These are phyloP conservation scores for Artibeus jamaicensis DNA, from an alignment of 2,797 vertebrate genomes.

Conservation along the genomic window DNA sequence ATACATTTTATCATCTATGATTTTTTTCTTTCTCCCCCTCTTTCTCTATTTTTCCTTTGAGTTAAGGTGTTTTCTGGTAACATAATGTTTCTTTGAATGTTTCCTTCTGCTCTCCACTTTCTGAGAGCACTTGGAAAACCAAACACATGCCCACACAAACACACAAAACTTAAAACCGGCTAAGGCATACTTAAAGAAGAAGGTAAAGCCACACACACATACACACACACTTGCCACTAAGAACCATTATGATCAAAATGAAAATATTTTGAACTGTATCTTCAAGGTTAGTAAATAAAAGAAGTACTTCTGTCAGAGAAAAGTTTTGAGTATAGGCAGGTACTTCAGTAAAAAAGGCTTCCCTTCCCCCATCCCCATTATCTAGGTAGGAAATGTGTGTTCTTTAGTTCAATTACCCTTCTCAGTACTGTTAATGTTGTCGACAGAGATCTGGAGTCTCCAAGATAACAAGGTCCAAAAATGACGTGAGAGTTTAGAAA, in stretches of 20 bases:
- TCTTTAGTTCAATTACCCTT: not conserved
- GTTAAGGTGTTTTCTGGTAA: not conserved
- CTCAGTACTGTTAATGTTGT: not conserved
- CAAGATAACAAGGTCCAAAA: not conserved
- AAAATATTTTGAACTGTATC: not conserved
- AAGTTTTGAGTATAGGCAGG: not conserved
- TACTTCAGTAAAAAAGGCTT: not conserved
- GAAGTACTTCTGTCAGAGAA: not conserved
- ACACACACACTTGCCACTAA: not conserved
- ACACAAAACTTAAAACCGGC: not conserved
- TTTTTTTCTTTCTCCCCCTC: not conserved
- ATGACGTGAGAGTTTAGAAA: not conserved
- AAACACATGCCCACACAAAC: not conserved
- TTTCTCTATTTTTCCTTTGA: not conserved
- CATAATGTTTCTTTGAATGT: not conserved
- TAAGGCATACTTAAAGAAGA: not conserved
- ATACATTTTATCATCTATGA: not conserved
- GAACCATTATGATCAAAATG: not conserved
- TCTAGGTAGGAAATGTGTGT: not conserved
- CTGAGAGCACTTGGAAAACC: not conserved
- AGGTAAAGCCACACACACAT: not conserved
- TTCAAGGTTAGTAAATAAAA: not conserved
- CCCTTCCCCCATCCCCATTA: not conserved
- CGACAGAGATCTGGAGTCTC: not conserved
- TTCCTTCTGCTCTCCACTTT: not conserved